Percentiles rank a stretch among this genome's conserved stretches.
phyloP scores from a whole-genome alignment of 2,888 invertebrate genomes.

The Myathropa florea region DNA sequence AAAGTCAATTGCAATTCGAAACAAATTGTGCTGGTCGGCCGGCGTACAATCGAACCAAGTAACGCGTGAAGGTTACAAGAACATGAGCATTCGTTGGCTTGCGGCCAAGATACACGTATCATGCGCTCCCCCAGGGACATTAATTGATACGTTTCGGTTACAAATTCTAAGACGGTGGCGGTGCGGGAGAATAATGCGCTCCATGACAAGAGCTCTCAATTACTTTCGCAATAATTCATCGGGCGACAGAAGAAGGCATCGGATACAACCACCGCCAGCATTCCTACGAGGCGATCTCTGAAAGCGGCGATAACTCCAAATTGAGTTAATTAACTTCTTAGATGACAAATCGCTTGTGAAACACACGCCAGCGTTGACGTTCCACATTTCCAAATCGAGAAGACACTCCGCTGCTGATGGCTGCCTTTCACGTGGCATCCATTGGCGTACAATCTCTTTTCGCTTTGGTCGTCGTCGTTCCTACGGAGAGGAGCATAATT shows the following conservation, averaged over 20 bases:
- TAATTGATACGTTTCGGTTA: too few species aligned
- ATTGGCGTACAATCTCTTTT: constrained; percentile 41
- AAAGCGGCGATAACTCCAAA: constrained; percentile 17
- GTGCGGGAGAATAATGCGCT: too few species aligned
- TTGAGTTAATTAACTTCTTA: constrained; percentile 46
- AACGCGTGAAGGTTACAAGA: background rate
- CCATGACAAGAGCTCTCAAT: constrained; percentile 13
- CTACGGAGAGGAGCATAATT: constrained; percentile 28
- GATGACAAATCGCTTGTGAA: constrained; percentile 61
- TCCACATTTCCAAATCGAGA: constrained; percentile 27
- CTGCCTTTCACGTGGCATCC: constrained; percentile 48
- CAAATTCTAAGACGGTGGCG: too few species aligned
- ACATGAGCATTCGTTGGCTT: background rate
- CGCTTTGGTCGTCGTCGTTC: background rate
- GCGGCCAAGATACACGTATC: background rate
- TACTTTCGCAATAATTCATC: constrained; percentile 23
- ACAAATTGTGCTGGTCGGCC: background rate
- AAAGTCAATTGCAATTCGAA: background rate
- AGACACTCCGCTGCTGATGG: background rate
- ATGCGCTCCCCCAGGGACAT: too few species aligned
- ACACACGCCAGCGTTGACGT: constrained; percentile 18
- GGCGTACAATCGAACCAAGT: background rate
- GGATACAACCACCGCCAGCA: too few species aligned
- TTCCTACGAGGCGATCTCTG: background rate
- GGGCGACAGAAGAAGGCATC: background rate